Conservation (phyloP, 2,888 invertebrate species). For the Celastrina argiolus region DNA sequence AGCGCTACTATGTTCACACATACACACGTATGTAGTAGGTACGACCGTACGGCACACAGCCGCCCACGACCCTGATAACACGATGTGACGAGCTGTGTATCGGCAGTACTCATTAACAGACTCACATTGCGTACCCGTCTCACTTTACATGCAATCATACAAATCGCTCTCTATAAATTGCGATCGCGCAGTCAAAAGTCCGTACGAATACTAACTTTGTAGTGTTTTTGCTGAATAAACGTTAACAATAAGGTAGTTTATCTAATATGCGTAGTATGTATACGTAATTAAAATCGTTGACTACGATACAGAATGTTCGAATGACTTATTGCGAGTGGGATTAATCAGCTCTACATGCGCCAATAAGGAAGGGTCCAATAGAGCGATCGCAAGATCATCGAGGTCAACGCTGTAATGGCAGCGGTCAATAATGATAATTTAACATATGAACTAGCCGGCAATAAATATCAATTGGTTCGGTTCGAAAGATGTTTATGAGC, state of each 20-base stretch:
- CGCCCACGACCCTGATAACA: conserved; percentile 69
- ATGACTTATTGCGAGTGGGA: conserved; percentile 28
- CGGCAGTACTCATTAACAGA: conserved; percentile 68
- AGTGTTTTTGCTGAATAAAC: not conserved
- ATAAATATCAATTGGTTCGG: conserved; percentile 58
- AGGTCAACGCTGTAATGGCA: conserved; percentile 62
- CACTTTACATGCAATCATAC: conserved; percentile 66
- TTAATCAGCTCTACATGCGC: conserved; percentile 37
- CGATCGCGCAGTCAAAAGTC: conserved; percentile 41
- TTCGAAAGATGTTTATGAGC: conserved; percentile 5
- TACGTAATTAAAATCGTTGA: not conserved
- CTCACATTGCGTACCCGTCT: conserved; percentile 63
- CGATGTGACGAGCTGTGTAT: conserved; percentile 66
- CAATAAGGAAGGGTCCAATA: conserved; percentile 51
- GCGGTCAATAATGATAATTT: conserved; percentile 61
- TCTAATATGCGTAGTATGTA: not conserved
- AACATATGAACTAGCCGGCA: conserved; percentile 58
- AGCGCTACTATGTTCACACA: conserved; percentile 69
- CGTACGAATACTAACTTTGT: not conserved
- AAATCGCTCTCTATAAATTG: conserved; percentile 45
- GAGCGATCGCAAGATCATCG: conserved; percentile 54
- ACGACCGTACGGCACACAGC: conserved; percentile 51
- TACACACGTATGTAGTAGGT: conserved; percentile 44
- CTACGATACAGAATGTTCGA: not conserved
- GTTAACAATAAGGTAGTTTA: not conserved